Evolutionary conservation across 2,888 invertebrate species (phyloP), one percentile per base, ranked within the genome.

Genomic region (Andricus quercusramuli): DNA sequence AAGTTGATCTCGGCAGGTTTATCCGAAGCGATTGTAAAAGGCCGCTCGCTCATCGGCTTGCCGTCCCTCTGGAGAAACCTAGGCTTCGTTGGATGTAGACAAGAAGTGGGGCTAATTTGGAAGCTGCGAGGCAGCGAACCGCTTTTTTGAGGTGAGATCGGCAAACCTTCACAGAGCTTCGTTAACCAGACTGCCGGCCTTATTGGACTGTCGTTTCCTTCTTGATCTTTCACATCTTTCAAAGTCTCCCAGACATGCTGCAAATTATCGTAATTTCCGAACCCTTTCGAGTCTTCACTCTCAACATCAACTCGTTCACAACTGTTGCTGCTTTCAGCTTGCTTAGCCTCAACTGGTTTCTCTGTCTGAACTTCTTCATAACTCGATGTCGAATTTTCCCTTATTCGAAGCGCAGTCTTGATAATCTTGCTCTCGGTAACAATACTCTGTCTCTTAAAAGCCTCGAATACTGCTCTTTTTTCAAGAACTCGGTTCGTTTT

Each of bases 91-190:
- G 89, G 93, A 82, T 93, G 93, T 90, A 93, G 89, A 83, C 93
- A 93, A 74, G 88, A 92, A 41, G 94, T 94, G 62, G 94, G 94
- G 78, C 93, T 94, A 86, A 95, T 94, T 92, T 96, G 96, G 87
- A 97, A 97, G 88, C 96, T 96, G 86, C 97, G 94, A 0, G 97
- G 97, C 79, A 97, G 91, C 0, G 97, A 97, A 32, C 96, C 97
- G 20, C 96, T 95, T 91, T 97, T 97, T 89, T 95, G 95, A 78
- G 94, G 94, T 0, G 95, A 94, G 6, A 95, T 95, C 70, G 95
- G 96, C 79, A 96, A 94, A 88, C 96, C 95, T 65, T 77, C 77
- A 85, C 95, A 95, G 85, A 96, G 95, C 79, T 96, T 95, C 85
- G 95, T 96, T 37, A 96, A 90, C 96, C 96, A 96, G 80, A 96